Percentiles rank a stretch among this genome's conserved stretches.
Evolutionary conservation across 2,797 vertebrate species (phyloP).

Genomic region (Odontamblyopus rebecca): DNA sequence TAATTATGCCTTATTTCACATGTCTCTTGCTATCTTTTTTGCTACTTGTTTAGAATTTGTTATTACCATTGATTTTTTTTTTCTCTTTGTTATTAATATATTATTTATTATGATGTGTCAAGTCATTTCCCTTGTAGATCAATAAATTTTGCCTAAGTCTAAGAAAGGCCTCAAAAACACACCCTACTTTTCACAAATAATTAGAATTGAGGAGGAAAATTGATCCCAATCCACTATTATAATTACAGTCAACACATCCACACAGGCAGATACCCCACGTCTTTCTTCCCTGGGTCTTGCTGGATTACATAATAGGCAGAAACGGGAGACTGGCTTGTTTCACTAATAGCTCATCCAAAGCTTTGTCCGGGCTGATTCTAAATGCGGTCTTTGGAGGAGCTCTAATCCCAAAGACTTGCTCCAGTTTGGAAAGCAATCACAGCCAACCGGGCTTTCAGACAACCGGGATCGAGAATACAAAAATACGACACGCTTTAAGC

Average conservation of each 20-base stretch:
- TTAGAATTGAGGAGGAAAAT: too few relatives aligned
- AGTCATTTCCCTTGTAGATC: too few relatives aligned
- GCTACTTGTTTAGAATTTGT: too few relatives aligned
- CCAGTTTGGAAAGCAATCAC: conserved; percentile 38
- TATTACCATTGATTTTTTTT: too few relatives aligned
- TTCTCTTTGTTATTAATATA: too few relatives aligned
- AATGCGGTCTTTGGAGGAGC: conserved; percentile 38
- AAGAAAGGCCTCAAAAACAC: too few relatives aligned
- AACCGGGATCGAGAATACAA: conserved; percentile 16
- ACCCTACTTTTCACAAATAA: too few relatives aligned
- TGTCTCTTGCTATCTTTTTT: too few relatives aligned
- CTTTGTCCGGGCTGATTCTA: conserved; percentile 47
- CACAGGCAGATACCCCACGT: conserved; percentile 14
- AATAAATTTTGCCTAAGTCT: too few relatives aligned
- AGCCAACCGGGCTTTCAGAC: conserved; percentile 29
- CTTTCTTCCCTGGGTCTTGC: conserved; percentile 14
- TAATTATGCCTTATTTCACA: too few relatives aligned
- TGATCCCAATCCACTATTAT: too few relatives aligned
- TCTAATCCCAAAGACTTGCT: conserved; percentile 51
- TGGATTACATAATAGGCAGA: conserved; percentile 31
- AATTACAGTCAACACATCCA: conserved; percentile 16
- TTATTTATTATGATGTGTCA: too few relatives aligned
- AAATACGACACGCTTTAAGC: conserved; percentile 23
- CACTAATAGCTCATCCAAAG: conserved; percentile 50
- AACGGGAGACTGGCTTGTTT: conserved; percentile 31